Evolutionary conservation across 2,888 invertebrate species (phyloP), one percentile per base, ranked within the genome.

Genomic region (Villa cingulata): DNA sequence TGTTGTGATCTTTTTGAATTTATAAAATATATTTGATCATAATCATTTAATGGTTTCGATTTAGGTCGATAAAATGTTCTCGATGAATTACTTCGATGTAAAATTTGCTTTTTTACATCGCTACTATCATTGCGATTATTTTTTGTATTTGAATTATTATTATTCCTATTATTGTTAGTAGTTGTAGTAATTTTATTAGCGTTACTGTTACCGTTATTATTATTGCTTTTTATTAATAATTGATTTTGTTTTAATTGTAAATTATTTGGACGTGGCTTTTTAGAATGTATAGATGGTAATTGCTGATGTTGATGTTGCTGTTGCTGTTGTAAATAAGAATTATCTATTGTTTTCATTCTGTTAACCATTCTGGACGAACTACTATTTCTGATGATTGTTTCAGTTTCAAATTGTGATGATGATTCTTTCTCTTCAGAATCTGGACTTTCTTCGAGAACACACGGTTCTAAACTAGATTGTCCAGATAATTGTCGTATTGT

Each of bases 391-490:
- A 18, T 17, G 9, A 9, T 6, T 4, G 15, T 23, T 12, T 12
- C 41, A 46, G 34, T 19, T 46, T 32, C 17, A 5, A 37, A 36
- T 9, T 39, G 3, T 14, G 46, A 46, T n/a, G 19, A 14, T 6
- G 44, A 18, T 46, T 51, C 50, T 15, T 45, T 49, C 46, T 57
- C 57, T 37, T 56, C 55, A 29, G 43, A 43, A 40, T 57, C 57
- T 29, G 56, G 52, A 16, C 56, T 60, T 52, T 68, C 69, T 58
- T 69, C 69, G 12, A 63, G 60, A n/a, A 69, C 56, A 17, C 65
- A 64, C 2, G 69, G 69, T 49, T 69, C 69, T 48, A 68, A 57
- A 50, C 68, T 69, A 5, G 68, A 68, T 52, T 70, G 69, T 4
- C 68, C 68, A 3, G 69, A 68, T 29, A 69, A 53, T 49, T 66